phyloP scores from a whole-genome alignment of 2,113 vertebrate genomes.

The Felis chaus region DNA sequence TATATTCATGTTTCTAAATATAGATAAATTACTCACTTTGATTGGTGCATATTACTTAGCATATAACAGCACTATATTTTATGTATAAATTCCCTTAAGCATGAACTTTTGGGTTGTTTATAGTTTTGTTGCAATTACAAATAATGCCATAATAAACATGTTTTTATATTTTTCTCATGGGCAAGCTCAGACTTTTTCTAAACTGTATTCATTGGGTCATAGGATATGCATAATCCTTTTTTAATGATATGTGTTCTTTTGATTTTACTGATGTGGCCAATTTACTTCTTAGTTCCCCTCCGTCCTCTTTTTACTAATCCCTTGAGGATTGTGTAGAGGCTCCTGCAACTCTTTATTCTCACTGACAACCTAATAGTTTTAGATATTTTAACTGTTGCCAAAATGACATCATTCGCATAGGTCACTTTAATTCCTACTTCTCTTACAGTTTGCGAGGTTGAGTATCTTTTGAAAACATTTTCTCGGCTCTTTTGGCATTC shows the following conservation, averaged over 20 bases:
- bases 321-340: background rate
- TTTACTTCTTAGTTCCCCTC: background rate
- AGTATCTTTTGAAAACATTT: background rate
- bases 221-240: background rate
- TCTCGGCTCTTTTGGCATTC: background rate
- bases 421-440: background rate
- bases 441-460: background rate
- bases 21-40: constrained; percentile 36
- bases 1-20: background rate
- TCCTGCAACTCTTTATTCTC: background rate
- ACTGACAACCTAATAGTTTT: background rate
- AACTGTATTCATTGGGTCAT: background rate
- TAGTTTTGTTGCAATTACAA: constrained; percentile 14
- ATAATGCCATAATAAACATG: background rate
- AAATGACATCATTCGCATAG: background rate
- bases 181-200: background rate
- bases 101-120: constrained; percentile 2
- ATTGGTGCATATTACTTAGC: background rate
- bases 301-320: background rate
- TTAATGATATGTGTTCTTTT: background rate
- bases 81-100: background rate
- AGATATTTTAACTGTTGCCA: background rate
- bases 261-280: background rate
- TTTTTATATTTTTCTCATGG: background rate
- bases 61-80: background rate